Conservation (phyloP, 1,140 invertebrate species). For the Neodiprion fabricii region DNA sequence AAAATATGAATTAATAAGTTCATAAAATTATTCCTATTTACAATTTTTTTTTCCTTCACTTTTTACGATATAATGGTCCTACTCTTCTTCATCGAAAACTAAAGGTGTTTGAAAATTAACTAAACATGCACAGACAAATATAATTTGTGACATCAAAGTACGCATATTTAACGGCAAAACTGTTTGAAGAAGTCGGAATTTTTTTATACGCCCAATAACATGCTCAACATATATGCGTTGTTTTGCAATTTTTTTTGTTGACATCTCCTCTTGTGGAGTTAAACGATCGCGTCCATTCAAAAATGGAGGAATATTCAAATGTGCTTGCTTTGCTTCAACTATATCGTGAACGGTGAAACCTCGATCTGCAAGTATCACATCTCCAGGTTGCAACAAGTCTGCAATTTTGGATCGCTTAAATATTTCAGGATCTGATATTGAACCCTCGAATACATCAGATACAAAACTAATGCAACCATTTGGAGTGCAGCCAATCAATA, state of each 20-base stretch:
- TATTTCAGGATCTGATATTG: no score
- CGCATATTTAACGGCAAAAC: constrained; percentile 28
- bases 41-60: no score
- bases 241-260: constrained; percentile 31
- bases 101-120: no score
- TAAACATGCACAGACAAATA: no score
- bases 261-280: constrained; percentile 24
- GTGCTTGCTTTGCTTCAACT: constrained; percentile 29
- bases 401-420: no score
- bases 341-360: constrained; percentile 31
- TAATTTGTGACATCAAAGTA: constrained; percentile 25
- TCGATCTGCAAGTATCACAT: constrained; percentile 31
- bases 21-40: no score
- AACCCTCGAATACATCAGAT: no score
- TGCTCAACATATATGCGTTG: constrained; percentile 30
- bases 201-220: constrained; percentile 32
- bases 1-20: no score
- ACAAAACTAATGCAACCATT: no score
- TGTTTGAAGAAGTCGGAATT: constrained; percentile 32
- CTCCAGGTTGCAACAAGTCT: not conserved
- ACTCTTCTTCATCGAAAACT: no score
- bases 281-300: constrained; percentile 26
- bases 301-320: constrained; percentile 36
- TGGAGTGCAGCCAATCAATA: no score
- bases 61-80: no score